Evolutionary conservation across 2,113 vertebrate species (phyloP), one percentile per base, ranked within the genome.

Genomic region (Prolemur simus): DNA sequence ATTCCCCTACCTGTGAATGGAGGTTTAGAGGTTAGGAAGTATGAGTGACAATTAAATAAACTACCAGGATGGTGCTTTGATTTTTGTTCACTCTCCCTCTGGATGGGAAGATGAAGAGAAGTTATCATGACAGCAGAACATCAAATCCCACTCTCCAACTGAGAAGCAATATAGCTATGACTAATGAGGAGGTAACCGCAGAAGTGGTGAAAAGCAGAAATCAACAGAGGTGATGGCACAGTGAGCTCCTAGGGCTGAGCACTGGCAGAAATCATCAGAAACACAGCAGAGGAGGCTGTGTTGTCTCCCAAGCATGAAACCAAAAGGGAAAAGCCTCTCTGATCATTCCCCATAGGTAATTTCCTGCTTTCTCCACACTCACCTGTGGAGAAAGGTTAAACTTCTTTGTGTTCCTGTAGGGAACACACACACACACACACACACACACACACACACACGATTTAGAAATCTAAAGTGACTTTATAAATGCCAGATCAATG

Each of bases 381-480:
- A 47, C 20, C 27, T 78, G 20, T n/a, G 13, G 37, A 89, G 3
- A 11, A 66, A 0, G 34, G 56, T 6, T 52, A 52, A 58, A 60
- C 6, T 42, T 73, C 6, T 42, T 64, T 64, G 18, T 60, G 34
- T 56, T 49, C 12, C 17, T 23, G 10, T 11, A 88, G 34, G 14
- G 4, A 58, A 73, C 17, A n/a, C 8, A 56, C 13, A 71, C 12
- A 11, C 1, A 18, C 2, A 11, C 20, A 63, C 7, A 4, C 37
- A 17, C 2, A 2, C 8, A 9, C n/a, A 29, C 29, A 9, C 4
- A 13, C 3, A 80, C 20, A n/a, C 20, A 80, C 0, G 0, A 10
- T 20, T 89, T 52, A 66, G 3, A 12, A 88, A 85, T 34, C 29
- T 45, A 81, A 74, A 69, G 10, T 32, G 45, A 52, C 3, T 89